Conservation (phyloP, 2,888 invertebrate species). For the Cephonodes hylas region DNA sequence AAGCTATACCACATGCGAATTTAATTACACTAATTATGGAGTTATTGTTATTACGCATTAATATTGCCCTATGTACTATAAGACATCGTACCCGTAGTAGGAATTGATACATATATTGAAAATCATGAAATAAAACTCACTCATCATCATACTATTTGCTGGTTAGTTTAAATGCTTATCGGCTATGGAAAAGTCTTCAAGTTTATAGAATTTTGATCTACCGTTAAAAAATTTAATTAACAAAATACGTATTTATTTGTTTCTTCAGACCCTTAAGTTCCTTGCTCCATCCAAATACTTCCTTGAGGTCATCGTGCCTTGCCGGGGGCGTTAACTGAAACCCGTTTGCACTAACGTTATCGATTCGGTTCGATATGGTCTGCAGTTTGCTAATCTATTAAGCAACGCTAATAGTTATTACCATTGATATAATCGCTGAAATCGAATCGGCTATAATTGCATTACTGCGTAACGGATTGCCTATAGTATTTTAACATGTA, state of each 20-base stretch:
- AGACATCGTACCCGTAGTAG: too few species aligned
- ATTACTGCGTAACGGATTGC: neutral
- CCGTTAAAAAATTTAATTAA: neutral
- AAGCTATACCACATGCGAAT: too few species aligned
- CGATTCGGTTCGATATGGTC: neutral
- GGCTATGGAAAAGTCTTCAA: too few species aligned
- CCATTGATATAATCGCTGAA: neutral
- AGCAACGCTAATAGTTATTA: neutral
- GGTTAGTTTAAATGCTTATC: too few species aligned
- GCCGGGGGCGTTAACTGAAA: neutral
- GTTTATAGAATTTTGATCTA: too few species aligned
- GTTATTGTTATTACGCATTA: too few species aligned
- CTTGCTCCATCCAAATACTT: neutral
- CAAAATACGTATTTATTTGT: neutral
- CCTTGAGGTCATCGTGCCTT: neutral
- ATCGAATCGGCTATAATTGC: neutral
- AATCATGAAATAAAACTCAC: too few species aligned
- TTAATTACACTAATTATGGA: too few species aligned
- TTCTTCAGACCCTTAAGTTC: neutral
- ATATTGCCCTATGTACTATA: too few species aligned
- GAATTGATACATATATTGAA: too few species aligned
- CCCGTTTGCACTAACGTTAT: constrained; percentile 3
- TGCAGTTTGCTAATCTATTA: constrained; percentile 1
- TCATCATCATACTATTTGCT: too few species aligned
- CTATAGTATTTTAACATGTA: too few species aligned